These are phyloP conservation scores for Zaprionus nigranus DNA, from an alignment of 1,140 invertebrate species.

Conservation along the genomic window DNA sequence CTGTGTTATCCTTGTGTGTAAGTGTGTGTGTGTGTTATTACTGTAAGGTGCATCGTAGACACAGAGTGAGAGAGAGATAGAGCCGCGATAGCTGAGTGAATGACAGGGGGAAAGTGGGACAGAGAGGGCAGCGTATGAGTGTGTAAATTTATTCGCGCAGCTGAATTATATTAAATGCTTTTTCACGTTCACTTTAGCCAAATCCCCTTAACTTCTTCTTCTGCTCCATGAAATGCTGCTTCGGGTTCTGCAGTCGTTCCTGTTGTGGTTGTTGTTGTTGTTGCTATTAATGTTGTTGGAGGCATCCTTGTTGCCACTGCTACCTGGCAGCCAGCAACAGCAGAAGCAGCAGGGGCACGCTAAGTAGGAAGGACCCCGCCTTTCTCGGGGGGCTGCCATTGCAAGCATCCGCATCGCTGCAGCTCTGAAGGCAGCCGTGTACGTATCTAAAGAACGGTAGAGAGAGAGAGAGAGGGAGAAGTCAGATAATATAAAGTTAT, in stretches of 20 bases:
- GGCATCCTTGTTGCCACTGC: constrained; percentile 46
- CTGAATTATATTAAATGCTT: constrained; percentile 68
- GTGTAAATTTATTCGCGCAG: constrained; percentile 58
- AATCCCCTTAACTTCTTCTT: constrained; percentile 32
- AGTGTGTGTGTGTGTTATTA: constrained; percentile 42
- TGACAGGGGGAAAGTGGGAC: background rate
- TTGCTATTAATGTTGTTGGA: constrained; percentile 17
- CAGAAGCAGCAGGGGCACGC: constrained; percentile 48
- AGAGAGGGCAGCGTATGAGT: constrained; percentile 24
- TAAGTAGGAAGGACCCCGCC: constrained; percentile 57
- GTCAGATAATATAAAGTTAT: constrained; percentile 57
- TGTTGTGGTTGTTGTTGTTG: background rate
- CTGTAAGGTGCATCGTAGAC: constrained; percentile 64
- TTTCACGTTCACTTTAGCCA: constrained; percentile 50
- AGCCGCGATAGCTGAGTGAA: background rate
- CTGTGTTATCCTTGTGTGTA: constrained; percentile 45
- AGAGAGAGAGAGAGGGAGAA: background rate
- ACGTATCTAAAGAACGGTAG: constrained; percentile 88
- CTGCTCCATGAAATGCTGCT: constrained; percentile 16
- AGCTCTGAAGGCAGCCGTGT: constrained; percentile 94
- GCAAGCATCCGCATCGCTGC: constrained; percentile 94
- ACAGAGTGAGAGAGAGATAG: constrained; percentile 50
- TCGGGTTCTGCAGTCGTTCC: constrained; percentile 15
- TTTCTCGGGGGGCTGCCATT: constrained; percentile 85
- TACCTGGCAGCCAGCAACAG: constrained; percentile 56